A percentile compares a stretch with the other conserved stretches of the same genome.
phyloP scores from a whole-genome alignment of 2,888 invertebrate genomes.

The Caenorhabditis wallacei region DNA sequence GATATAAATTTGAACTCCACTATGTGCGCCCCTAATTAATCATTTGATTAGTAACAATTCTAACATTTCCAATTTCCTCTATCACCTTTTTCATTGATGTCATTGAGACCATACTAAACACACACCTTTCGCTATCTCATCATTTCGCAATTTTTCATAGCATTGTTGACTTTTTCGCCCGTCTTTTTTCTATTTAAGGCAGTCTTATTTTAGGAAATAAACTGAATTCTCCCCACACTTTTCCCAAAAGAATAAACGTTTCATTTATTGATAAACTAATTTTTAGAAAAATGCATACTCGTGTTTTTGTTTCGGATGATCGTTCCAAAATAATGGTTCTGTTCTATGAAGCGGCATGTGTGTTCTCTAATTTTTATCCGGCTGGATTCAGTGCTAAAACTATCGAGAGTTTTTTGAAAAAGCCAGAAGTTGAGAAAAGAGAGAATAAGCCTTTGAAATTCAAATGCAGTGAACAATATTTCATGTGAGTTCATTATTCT shows the following conservation, averaged over 20 bases:
- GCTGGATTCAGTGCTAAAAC: constrained; percentile 10
- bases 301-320: constrained; percentile 15
- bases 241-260: too few species aligned
- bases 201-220: neutral
- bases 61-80: neutral
- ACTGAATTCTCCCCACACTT: neutral
- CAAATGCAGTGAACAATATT: constrained; percentile 50
- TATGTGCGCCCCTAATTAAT: neutral
- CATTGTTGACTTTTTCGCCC: neutral
- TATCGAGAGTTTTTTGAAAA: constrained; percentile 6
- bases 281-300: constrained; percentile 26
- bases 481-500: constrained; percentile 32
- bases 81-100: neutral
- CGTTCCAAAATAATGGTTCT: constrained; percentile 31
- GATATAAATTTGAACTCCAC: too few species aligned
- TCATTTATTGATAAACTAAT: too few species aligned
- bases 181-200: neutral
- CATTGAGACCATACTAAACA: neutral
- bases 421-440: neutral
- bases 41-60: neutral
- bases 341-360: constrained; percentile 26
- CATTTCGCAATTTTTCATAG: constrained; percentile 1
- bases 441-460: constrained; percentile 14
- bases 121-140: neutral
- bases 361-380: constrained; percentile 46